Evolutionary conservation across 2,888 invertebrate genomes (phyloP).

Genomic region (Iphiclides podalirius): DNA sequence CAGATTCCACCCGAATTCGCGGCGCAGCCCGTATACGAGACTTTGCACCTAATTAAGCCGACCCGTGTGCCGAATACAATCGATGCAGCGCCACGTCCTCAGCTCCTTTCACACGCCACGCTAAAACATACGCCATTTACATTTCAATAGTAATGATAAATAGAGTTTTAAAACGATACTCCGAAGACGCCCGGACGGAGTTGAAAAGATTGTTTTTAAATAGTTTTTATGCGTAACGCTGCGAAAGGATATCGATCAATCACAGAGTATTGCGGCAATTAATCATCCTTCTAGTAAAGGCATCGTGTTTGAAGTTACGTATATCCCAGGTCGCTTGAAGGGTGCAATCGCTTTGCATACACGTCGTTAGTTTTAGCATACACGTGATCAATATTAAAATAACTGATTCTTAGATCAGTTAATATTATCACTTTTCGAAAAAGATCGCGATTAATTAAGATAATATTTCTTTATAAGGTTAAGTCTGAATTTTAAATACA

Average conservation of each 20-base stretch:
- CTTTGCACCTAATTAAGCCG: conserved; percentile 64
- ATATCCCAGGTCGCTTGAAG: conserved; percentile 46
- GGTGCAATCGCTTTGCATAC: conserved; percentile 34
- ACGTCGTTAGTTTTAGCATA: conserved; percentile 1
- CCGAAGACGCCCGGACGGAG: conserved; percentile 40
- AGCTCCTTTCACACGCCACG: conserved; percentile 52
- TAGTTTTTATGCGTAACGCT: conserved; percentile 33
- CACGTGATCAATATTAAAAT: conserved; percentile 8
- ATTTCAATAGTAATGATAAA: conserved; percentile 57
- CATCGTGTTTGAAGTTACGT: conserved; percentile 39
- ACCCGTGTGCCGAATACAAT: conserved; percentile 35
- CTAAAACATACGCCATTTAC: conserved; percentile 46
- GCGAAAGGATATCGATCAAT: conserved; percentile 57
- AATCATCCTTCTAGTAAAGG: conserved; percentile 60
- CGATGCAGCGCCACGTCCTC: conserved; percentile 37
- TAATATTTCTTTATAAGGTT: background rate
- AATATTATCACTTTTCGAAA: background rate
- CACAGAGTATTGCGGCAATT: conserved; percentile 57
- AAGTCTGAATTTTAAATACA: background rate
- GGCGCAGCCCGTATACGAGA: conserved; percentile 48
- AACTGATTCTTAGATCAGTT: background rate
- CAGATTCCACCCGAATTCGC: conserved; percentile 44
- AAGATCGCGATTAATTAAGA: conserved; percentile 10
- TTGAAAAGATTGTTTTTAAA: conserved; percentile 45
- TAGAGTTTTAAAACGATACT: conserved; percentile 62